These are phyloP conservation scores for Craseonycteris thonglongyai DNA, from an alignment of 2,113 vertebrate genomes.

Conservation along the genomic window DNA sequence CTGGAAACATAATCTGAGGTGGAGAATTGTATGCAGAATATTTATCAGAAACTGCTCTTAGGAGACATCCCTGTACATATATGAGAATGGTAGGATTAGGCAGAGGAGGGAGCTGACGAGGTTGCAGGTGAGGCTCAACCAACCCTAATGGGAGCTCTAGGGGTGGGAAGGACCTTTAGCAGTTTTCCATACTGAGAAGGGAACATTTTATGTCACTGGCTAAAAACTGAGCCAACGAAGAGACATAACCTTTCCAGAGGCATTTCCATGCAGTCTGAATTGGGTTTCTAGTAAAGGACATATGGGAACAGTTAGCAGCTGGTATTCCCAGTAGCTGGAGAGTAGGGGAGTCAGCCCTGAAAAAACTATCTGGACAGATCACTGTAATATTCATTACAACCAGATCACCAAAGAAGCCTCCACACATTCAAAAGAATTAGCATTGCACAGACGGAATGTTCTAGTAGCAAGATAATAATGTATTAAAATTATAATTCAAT, in stretches of 20 bases:
- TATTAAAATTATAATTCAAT: not conserved
- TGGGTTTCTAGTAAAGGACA: not conserved
- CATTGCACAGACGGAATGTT: not conserved
- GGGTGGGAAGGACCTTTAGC: not conserved
- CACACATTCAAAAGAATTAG: not conserved
- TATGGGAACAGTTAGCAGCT: not conserved
- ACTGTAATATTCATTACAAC: not conserved
- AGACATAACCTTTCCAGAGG: not conserved
- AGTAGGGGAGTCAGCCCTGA: not conserved
- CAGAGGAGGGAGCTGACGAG: not conserved
- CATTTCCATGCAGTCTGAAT: not conserved
- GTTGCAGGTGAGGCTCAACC: not conserved
- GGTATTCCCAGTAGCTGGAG: not conserved
- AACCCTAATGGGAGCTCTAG: not conserved
- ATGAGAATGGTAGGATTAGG: not conserved
- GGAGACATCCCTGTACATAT: not conserved
- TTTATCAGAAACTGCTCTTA: not conserved
- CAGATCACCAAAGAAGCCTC: not conserved
- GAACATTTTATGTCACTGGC: not conserved
- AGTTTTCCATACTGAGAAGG: not conserved
- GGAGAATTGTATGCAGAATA: not conserved
- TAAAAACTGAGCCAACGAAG: not conserved
- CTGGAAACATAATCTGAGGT: not conserved
- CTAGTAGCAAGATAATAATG: not conserved
- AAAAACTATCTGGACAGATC: not conserved